These are phyloP conservation scores for Daubentonia madagascariensis DNA, from an alignment of 2,113 vertebrate species.

Conservation along the genomic window DNA sequence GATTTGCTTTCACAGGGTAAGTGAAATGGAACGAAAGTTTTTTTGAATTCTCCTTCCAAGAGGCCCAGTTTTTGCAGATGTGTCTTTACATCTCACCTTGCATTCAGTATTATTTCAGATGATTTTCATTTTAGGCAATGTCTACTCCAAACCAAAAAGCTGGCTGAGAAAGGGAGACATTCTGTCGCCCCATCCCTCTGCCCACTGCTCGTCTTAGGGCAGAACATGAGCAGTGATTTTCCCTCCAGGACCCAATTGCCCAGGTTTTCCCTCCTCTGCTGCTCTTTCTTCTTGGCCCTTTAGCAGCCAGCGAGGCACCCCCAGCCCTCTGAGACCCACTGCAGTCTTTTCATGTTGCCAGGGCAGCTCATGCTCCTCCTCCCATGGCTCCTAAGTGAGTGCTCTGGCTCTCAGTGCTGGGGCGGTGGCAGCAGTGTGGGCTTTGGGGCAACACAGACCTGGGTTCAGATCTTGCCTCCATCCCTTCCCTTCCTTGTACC, in stretches of 20 bases:
- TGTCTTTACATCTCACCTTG: neutral
- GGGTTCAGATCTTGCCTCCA: neutral
- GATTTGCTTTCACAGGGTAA: slow-evolving; percentile 73
- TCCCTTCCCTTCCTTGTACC: neutral
- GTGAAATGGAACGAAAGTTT: slow-evolving; percentile 46
- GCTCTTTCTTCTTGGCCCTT: neutral
- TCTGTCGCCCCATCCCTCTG: neutral
- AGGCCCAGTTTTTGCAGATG: slow-evolving; percentile 54
- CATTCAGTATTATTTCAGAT: neutral
- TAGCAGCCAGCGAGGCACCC: neutral
- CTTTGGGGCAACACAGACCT: neutral
- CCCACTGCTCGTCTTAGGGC: neutral
- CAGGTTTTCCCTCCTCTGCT: neutral
- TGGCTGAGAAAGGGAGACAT: neutral
- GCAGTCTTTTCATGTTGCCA: neutral
- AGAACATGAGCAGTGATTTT: neutral
- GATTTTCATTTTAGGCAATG: neutral
- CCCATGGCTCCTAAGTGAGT: too few relatives aligned
- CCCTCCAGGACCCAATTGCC: neutral
- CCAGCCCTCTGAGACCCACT: neutral
- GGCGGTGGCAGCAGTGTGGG: too few relatives aligned
- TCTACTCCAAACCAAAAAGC: neutral
- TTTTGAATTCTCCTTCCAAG: slow-evolving; percentile 24
- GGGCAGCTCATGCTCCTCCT: too few relatives aligned
- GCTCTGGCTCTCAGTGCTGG: neutral